Evolutionary conservation across 2,113 vertebrate species (phyloP), one percentile per base, ranked within the genome.

Genomic region (Notothenia coriiceps): DNA sequence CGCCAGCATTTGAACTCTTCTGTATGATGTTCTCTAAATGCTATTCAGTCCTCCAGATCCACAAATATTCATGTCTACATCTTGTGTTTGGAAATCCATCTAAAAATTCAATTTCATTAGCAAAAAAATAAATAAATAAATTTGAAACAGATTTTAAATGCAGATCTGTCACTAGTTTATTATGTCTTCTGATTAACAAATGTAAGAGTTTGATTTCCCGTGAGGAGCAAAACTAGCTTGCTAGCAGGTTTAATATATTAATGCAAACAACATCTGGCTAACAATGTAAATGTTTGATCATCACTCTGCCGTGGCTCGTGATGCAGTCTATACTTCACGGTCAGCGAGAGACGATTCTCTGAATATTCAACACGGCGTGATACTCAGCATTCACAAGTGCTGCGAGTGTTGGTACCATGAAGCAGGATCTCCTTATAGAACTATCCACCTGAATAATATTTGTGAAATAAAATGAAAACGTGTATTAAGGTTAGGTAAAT

Each of bases 201-300:
- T 51, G 18, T 73, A 61, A 40, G 22, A 5, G 46, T 60, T 9
- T 71, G 71, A 54, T 59, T 63, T 47, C 29, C 62, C 10, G 56
- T 59, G 54, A 43, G 52, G 20, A 44, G 44, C 22, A 8, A 25
- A 55, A 29, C 54, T 50, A 18, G 47, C 60, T 25, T 14, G 0
- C 60, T 29, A 14, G 67, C 55, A 67, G 71, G 51, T 88, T 82
- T 66, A 18, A 10, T 70, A 12, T 63, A 52, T 66, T 73, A 74
- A 88, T 68, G 49, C 57, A 60, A 77, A 72, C 46, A 68, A 60
- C 73, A 81, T 79, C 72, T 68, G 80, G 59, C 40, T 70, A 18
- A 83, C 73, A 70, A 60, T 79, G 76, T 70, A 82, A 84, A 76
- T 89, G 80, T 86, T 83, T 89, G 76, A 81, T 79, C 77, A 43